phyloP scores from a whole-genome alignment of 2,888 invertebrate species.

The Onthophagus sagittarius region DNA sequence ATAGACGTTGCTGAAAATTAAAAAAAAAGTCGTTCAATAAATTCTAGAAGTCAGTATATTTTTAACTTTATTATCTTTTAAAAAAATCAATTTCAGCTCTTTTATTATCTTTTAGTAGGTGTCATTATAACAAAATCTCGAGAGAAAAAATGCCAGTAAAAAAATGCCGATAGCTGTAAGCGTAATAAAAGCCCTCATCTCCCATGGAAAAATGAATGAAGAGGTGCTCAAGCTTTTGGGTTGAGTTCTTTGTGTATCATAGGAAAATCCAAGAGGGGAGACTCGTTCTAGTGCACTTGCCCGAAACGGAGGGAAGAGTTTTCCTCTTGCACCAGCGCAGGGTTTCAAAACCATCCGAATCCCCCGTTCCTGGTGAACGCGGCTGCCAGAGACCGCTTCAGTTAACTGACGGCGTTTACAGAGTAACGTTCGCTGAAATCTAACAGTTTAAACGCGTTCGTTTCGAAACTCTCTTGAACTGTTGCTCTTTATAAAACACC shows the following conservation, averaged over 20 bases:
- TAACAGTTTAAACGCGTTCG: neutral
- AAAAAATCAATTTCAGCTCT: no score
- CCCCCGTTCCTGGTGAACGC: neutral
- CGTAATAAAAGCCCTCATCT: neutral
- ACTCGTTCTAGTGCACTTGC: neutral
- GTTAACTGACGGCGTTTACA: neutral
- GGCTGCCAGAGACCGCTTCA: neutral
- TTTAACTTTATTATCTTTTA: no score
- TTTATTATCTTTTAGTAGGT: neutral
- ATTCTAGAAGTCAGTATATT: no score
- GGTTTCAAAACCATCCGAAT: neutral
- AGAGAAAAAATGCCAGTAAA: neutral
- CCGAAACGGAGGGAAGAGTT: neutral
- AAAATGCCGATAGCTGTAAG: neutral
- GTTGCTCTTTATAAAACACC: neutral
- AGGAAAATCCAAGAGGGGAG: neutral
- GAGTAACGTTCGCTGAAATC: neutral
- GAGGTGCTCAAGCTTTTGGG: neutral
- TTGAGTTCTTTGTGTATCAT: neutral
- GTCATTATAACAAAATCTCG: neutral
- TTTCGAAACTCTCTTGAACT: neutral
- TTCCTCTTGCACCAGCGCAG: neutral
- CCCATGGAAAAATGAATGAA: neutral
- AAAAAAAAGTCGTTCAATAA: no score
- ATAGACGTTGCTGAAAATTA: no score